Base-by-base conservation (phyloP, 2,888 invertebrate species). In the Anticlea derivata region DNA sequence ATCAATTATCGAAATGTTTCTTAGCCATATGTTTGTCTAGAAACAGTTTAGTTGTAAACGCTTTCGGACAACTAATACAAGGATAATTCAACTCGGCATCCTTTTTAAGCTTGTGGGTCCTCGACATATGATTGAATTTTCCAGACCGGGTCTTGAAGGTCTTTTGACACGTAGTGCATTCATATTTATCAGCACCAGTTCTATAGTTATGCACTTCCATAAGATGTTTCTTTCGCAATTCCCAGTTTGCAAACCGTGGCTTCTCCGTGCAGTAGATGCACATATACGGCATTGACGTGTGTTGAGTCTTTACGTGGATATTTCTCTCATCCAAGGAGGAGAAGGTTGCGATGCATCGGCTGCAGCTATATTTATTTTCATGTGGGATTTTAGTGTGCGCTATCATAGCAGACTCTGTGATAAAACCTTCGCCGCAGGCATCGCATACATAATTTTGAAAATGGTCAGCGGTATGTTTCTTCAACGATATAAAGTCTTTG, bases 1-100 rank as follows among this genome's bases (percentile, higher is more conserved):
- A 54, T 76, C 60, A 81, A 20, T 70, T 70, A 62, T 86, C 89
- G 35, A 86, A 87, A 70, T 92, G 92, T 62, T 92, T 92, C 67
- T 87, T 89, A 12, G 90, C 86, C 58, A 91, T 75, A 65, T 92
- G 92, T 58, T 90, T 91, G 57, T 92, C 92, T 65, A 92, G 68
- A 65, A 91, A 91, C 52, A 91, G 68, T 65, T 92, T 92, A 0
- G 90, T 89, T 1, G 90, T 91, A 60, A 92, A 92, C 2, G 88
- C 89, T 62, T 86, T 89, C 0, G 90, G 83, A 52, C 92, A 92
- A 59, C 82, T 83, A 6, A 83, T 78, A 60, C 92, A 92, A 1
- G 86, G 83, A 46, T 84, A 91, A 45, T 80, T 91, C 44, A 82
- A 75, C 65, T 81, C 92, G 17, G 76, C 78, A 55, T 79, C 86